Base-by-base conservation (phyloP, 2,113 vertebrate species). In the Chlorodrepanis virens region DNA sequence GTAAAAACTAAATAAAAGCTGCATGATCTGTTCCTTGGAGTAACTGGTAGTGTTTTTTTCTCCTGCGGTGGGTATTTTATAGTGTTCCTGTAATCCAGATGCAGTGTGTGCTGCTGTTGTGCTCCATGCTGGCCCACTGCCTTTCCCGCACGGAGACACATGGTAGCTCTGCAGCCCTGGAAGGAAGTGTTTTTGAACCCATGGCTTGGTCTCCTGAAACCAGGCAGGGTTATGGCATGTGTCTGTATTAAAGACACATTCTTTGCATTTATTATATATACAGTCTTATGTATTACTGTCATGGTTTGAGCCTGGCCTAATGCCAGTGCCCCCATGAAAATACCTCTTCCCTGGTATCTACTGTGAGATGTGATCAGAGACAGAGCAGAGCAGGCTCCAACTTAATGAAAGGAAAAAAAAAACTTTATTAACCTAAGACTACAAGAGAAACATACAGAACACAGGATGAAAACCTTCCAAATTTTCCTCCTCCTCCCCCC, bases 1-100 rank as follows among this genome's bases (percentile, higher is more conserved):
- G 90, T 84, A 96, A 96, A 94, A 92, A 85, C 42, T 90, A 94
- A 98, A 98, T 98, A 98, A 98, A 98, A 96, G 54, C 89, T 97
- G 95, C 97, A 98, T 97, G 97, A 95, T 86, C 86, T 88, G 85
- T 95, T 95, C 56, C 94, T 91, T 12, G 22, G 71, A 90, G 89
- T 93, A 95, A 75, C 45, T 91, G 59, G 33, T 83, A 69, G 60
- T 94, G 52, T 5, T 96, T 96, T 53, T 74, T 53, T 54, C 15
- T 39, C 37, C 23, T 16, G 4, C 0, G 2, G 7, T 1, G 2
- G 64, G 15, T 78, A 14, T 53, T 83, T 53, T 8, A 2, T 7
- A 33, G 12, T 8, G 5, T 42, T 45, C n/a, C 40, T 2, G 4
- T 53, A 21, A 35, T 79, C 28, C 11, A 33, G n/a, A 29, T n/a